Percentiles rank a stretch among this genome's conserved stretches.
These are phyloP conservation scores for Dermatophagoides farinae DNA, from an alignment of 1,140 invertebrate genomes.

Conservation along the genomic window DNA sequence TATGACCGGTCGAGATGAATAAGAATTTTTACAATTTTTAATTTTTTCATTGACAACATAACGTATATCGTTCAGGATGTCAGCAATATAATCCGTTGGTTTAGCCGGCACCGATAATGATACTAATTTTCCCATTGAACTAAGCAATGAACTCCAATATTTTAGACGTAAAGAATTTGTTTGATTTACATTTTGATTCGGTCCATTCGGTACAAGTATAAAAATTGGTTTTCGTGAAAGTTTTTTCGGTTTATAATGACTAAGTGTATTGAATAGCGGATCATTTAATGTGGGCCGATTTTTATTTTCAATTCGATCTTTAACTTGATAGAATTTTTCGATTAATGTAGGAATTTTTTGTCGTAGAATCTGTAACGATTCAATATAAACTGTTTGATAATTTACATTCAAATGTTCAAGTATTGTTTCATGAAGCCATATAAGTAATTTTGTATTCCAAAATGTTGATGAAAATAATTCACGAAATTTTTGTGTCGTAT, in stretches of 20 bases:
- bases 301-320: slow-evolving; percentile 17
- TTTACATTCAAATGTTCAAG: slow-evolving; percentile 41
- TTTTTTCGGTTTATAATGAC: slow-evolving; percentile 14
- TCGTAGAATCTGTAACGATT: slow-evolving; percentile 52
- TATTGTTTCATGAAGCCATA: slow-evolving; percentile 55
- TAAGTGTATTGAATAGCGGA: slow-evolving; percentile 14
- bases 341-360: slow-evolving; percentile 43
- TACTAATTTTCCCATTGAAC: slow-evolving; percentile 44
- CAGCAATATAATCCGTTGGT: background rate
- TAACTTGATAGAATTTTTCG: slow-evolving; percentile 34
- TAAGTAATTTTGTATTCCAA: slow-evolving; percentile 30
- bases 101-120: slow-evolving; percentile 31
- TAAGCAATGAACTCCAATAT: slow-evolving; percentile 46
- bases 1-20: slow-evolving; percentile 40
- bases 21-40: slow-evolving; percentile 10
- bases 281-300: slow-evolving; percentile 30
- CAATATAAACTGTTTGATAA: slow-evolving; percentile 52
- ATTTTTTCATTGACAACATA: slow-evolving; percentile 19
- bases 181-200: slow-evolving; percentile 25
- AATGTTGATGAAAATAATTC: slow-evolving; percentile 25
- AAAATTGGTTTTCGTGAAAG: slow-evolving; percentile 33
- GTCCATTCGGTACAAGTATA: slow-evolving; percentile 41
- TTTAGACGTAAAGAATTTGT: slow-evolving; percentile 35
- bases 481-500: slow-evolving; percentile 40
- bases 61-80: slow-evolving; percentile 18